A percentile compares a stretch with the other conserved stretches of the same genome.
phyloP scores from a whole-genome alignment of 2,797 vertebrate genomes.

The Trachops cirrhosus region DNA sequence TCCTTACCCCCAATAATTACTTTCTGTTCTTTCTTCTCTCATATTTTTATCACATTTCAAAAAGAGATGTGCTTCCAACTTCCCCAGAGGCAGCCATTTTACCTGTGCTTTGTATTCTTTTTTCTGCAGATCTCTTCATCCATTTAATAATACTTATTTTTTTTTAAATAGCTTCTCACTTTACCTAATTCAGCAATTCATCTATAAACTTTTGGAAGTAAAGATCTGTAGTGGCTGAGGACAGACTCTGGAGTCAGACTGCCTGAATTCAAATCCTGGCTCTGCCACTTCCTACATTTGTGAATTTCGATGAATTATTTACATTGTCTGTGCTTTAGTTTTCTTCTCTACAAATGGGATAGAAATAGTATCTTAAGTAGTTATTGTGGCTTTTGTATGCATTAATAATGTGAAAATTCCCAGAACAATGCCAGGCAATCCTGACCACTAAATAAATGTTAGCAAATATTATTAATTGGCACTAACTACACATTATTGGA shows the following conservation, averaged over 20 bases:
- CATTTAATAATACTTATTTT: not conserved
- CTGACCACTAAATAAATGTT: not conserved
- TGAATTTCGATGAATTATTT: not conserved
- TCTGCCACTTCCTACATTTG: not conserved
- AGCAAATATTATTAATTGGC: not conserved
- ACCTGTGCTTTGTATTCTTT: not conserved
- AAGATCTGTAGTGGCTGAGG: not conserved
- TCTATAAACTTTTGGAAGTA: not conserved
- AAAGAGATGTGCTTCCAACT: not conserved
- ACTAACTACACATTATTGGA: not conserved
- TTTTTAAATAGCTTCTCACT: not conserved
- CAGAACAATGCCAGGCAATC: not conserved
- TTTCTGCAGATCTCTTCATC: not conserved
- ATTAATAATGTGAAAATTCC: not conserved
- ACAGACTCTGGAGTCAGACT: not conserved
- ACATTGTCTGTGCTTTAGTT: not conserved
- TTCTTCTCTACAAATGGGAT: not conserved
- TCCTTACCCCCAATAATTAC: not conserved
- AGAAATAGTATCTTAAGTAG: not conserved
- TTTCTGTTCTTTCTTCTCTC: not conserved
- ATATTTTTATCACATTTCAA: not conserved
- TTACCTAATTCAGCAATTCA: not conserved
- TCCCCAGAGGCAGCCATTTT: not conserved
- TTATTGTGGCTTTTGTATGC: not conserved
- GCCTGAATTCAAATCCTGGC: not conserved